Conservation (phyloP, 2,888 invertebrate genomes). For the Lucinisca nassula region DNA sequence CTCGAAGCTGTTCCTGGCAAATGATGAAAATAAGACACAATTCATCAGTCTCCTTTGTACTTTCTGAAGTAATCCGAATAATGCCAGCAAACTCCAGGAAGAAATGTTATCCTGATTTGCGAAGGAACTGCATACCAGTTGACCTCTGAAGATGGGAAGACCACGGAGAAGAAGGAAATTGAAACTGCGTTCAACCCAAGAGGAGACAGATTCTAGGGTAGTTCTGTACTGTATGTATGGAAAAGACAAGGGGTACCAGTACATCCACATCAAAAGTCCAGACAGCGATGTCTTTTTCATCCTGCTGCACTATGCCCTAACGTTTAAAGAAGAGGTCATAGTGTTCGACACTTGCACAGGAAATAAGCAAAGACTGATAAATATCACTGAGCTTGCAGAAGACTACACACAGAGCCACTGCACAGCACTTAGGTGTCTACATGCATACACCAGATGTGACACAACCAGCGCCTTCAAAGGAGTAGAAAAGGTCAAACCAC, state of each 20-base stretch:
- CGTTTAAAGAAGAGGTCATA: not conserved
- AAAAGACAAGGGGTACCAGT: constrained; percentile 36
- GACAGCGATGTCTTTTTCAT: constrained; percentile 55
- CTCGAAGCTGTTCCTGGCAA: constrained; percentile 37
- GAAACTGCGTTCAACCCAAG: constrained; percentile 39
- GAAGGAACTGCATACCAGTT: constrained; percentile 35
- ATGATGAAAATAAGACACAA: constrained; percentile 15
- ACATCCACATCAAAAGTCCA: constrained; percentile 35
- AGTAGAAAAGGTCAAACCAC: no score
- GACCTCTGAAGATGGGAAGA: constrained; percentile 33
- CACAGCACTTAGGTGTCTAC: constrained; percentile 37
- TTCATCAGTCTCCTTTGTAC: not conserved
- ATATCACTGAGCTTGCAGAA: not conserved
- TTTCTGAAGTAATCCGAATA: not conserved
- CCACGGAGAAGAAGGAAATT: constrained; percentile 10
- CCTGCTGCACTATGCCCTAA: constrained; percentile 36
- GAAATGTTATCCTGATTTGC: constrained; percentile 34
- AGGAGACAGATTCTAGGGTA: constrained; percentile 41
- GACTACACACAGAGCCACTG: constrained; percentile 6
- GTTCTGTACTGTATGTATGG: constrained; percentile 48
- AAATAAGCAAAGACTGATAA: constrained; percentile 43
- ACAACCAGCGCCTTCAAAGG: constrained; percentile 49
- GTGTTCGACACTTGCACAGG: constrained; percentile 51
- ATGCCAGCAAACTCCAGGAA: no score
- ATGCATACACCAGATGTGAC: constrained; percentile 41